Base-by-base conservation (phyloP, 2,113 vertebrate species). In the Telmatochromis sp. region DNA sequence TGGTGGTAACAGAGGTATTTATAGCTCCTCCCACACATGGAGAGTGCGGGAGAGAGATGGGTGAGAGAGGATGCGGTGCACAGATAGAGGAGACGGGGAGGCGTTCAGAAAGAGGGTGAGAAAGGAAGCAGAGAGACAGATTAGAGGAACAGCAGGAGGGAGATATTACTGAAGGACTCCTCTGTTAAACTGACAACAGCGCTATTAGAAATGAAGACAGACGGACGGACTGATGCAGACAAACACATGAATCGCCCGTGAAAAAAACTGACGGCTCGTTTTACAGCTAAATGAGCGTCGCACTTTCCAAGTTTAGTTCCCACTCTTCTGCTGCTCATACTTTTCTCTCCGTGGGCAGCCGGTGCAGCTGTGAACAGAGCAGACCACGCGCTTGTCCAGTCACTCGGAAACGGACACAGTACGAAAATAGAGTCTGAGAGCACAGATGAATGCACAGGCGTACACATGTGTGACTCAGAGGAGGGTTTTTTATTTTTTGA, bases 1-100 rank as follows among this genome's bases (percentile, higher is more conserved):
- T 94, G 95, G 86, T 94, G 93, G 92, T 93, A 94, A 95, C 95
- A 92, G 95, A 78, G 92, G 93, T 95, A 95, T 95, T 95, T 94
- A 90, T 95, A 95, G 91, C 95, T 94, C 94, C 95, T 87, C 94
- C 94, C 94, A 95, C 95, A 93, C 92, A 83, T 2, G 14, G 45
- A 87, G 85, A 91, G 84, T 78, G 78, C 14, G n/a, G 90, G 83
- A 88, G 81, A 84, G 60, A 50, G 88, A 85, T 13, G 89, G 57
- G 35, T 5, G 83, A 92, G 73, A 54, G 88, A 89, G 91, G 84
- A 86, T 87, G 81, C 57, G 78, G 40, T 1, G 42, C 26, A 80
- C 54, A 68, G 63, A 86, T 81, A 83, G n/a, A 60, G 54, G 40
- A 28, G 87, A 90, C 37, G 47, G 68, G 45, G 50, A 73, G 33